A percentile compares a stretch with the other conserved stretches of the same genome.
phyloP scores from a whole-genome alignment of 2,888 invertebrate species.

The Cantharis lateralis region DNA sequence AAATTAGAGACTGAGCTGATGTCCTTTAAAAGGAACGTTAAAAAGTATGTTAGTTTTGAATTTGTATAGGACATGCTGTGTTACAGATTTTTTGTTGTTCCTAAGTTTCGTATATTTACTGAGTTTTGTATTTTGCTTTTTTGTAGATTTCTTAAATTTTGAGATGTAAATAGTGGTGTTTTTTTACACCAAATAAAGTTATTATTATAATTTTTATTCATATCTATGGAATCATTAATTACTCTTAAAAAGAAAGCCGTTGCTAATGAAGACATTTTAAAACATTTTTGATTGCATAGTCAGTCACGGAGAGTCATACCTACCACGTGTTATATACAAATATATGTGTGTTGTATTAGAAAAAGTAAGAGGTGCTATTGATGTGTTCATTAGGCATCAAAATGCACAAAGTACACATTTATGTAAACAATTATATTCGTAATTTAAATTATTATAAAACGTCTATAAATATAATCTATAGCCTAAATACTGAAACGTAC shows the following conservation, averaged over 20 bases:
- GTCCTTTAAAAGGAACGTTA: too few relatives aligned
- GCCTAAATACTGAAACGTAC: conserved; percentile 30
- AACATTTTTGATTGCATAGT: neutral
- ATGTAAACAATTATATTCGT: conserved; percentile 15
- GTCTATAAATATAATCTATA: conserved; percentile 17
- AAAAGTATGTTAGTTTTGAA: too few relatives aligned
- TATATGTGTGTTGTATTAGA: neutral
- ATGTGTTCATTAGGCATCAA: neutral
- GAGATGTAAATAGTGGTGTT: too few relatives aligned
- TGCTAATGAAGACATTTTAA: neutral
- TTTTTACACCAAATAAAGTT: too few relatives aligned
- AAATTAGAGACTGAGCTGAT: too few relatives aligned
- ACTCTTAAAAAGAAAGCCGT: neutral
- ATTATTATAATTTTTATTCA: too few relatives aligned
- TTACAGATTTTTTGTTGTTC: too few relatives aligned
- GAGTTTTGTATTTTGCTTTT: too few relatives aligned
- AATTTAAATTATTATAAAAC: conserved; percentile 9
- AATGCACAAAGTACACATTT: conserved; percentile 1
- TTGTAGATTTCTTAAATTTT: too few relatives aligned
- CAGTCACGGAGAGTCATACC: too few relatives aligned
- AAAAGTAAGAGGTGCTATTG: neutral
- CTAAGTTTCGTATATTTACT: too few relatives aligned
- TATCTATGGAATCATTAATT: neutral
- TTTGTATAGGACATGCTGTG: too few relatives aligned
- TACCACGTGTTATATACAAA: neutral